Evolutionary conservation across 2,888 invertebrate genomes (phyloP), one percentile per base, ranked within the genome.

Genomic region (Luffia ferchaultella): DNA sequence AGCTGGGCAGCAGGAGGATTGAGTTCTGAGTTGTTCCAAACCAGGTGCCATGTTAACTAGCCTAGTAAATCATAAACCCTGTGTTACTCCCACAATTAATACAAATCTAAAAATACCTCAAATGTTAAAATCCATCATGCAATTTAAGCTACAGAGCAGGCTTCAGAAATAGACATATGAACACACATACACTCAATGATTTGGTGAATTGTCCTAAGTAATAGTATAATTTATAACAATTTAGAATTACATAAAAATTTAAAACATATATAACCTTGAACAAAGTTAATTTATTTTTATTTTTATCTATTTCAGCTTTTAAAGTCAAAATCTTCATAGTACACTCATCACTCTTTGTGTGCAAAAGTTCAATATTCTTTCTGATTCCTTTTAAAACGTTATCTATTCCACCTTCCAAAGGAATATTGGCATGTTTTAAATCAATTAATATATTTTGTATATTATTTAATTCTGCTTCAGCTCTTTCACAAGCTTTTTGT

Each of bases 401-500:
- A 40, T 70, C 67, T 16, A 60, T 51, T 9, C 60, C 55, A 49
- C 55, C 56, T 49, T 73, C 72, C 40, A 64, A 53, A 17, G 74
- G 70, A 52, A 70, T 55, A 48, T 73, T 58, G 56, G 78, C 65
- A 41, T 48, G 43, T 20, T 47, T 41, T 41, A 54, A 20, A 18
- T 79, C 80, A 63, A 77, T 68, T 17, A 82, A 54, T 54, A 79
- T 77, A 53, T 69, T 71, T 55, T 72, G 62, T 48, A 79, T 65
- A 67, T 74, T 73, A 61, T 67, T 70, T 51, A 76, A 62, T 78
- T 89, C 65, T 73, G 85, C 65, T 80, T 85, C 65, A 83, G 69
- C 67, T 57, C 63, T 70, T 58, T 77, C 76, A 70, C 66, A 66
- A 43, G 70, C 70, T 57, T 77, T 77, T 57, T 68, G 66, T 7